These are phyloP conservation scores for Epirrita christyi DNA, from an alignment of 2,888 invertebrate genomes.

Conservation along the genomic window DNA sequence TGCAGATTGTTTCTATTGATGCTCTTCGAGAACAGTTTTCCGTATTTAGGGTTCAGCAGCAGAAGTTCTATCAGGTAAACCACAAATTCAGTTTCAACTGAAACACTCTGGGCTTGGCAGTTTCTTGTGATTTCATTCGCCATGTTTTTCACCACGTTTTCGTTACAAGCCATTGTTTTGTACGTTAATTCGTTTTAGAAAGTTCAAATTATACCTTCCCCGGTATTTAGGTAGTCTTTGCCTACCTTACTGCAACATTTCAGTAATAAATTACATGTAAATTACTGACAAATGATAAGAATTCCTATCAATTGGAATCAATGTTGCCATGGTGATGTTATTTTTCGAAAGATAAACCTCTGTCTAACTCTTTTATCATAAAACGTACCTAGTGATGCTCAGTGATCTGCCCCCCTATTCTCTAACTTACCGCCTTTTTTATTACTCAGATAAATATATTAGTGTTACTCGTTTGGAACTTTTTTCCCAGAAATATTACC, in stretches of 20 bases:
- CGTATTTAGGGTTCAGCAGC: conserved; percentile 84
- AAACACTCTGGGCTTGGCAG: conserved; percentile 69
- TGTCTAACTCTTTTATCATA: too few relatives aligned
- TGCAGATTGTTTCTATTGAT: conserved; percentile 79
- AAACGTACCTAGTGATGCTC: too few relatives aligned
- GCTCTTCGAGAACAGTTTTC: conserved; percentile 73
- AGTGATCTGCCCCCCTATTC: too few relatives aligned
- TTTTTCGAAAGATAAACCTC: not conserved
- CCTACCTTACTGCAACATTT: not conserved
- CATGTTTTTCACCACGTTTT: conserved; percentile 83
- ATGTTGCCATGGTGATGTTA: conserved; percentile 26
- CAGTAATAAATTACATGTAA: not conserved
- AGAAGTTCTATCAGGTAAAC: conserved; percentile 80
- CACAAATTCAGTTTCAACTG: conserved; percentile 78
- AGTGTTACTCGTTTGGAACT: too few relatives aligned
- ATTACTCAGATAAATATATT: too few relatives aligned
- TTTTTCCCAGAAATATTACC: too few relatives aligned
- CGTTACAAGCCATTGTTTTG: conserved; percentile 63
- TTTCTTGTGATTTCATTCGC: conserved; percentile 84
- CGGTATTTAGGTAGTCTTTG: too few relatives aligned
- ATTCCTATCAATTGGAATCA: conserved; percentile 7
- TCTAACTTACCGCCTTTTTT: too few relatives aligned
- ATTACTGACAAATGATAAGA: not conserved
- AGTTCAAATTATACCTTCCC: conserved; percentile 7
- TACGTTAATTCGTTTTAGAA: not conserved